Evolutionary conservation across 2,888 invertebrate genomes (phyloP), one percentile per base, ranked within the genome.

Genomic region (Eudasyphora cyanicolor): DNA sequence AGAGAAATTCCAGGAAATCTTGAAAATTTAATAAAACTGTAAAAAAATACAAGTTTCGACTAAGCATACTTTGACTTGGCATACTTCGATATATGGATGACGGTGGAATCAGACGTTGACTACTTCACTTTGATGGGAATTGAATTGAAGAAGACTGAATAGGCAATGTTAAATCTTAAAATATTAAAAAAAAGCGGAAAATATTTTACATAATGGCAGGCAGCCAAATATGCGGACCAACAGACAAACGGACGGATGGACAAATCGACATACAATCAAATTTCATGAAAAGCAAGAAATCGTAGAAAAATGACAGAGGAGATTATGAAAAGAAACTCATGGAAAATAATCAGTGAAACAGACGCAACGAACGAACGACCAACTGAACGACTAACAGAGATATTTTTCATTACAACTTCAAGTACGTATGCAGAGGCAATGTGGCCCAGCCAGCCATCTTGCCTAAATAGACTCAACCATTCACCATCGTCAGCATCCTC

Each of bases 371-470:
- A n/a, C 19, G 19, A 19, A 8, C 79, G 82, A 82, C 82, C 82
- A 79, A 82, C 76, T 79, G 79, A 82, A 83, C 76, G 76, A 79
- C 76, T 76, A 69, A 83, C 79, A 83, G 82, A 79, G 75, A 76
- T 83, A 76, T 82, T 82, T 67, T 67, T 35, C 27, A 75, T 3
- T 51, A 24, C 10, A 12, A 54, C 54, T 54, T 2, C 24, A 24
- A 54, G 45, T 57, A 78, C n/a, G 17, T 74, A n/a, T n/a, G n/a
- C n/a, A n/a, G n/a, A n/a, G 17, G 12, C 74, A 60, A 35, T 21
- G 38, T 67, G 14, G 38, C 64, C 42, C n/a, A 74, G 78, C 78
- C 62, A 70, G 4, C 21, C 76, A 45, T 76, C 67, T 49, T 35
- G 21, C 67, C 51, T 32, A 4, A 32, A 32, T 6, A 27, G 64